phyloP scores from a whole-genome alignment of 2,113 vertebrate genomes.

The Mionectes macconnelli region DNA sequence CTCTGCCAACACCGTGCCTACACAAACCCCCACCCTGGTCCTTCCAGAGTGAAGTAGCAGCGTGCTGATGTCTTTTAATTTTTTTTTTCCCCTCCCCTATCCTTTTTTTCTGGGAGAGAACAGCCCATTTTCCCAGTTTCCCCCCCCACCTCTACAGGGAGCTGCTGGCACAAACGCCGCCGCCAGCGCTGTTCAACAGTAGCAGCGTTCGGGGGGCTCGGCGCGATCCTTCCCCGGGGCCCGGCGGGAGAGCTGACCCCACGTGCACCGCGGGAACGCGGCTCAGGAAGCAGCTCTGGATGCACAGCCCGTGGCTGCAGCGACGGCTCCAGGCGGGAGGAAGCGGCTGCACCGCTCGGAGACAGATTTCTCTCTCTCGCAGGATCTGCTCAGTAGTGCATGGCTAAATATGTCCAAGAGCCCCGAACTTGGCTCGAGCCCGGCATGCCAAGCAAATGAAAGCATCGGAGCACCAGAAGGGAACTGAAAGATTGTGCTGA shows the following conservation, averaged over 20 bases:
- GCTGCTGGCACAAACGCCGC: background rate
- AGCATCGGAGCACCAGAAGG: constrained; percentile 18
- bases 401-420: constrained; percentile 63
- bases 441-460: constrained; percentile 54
- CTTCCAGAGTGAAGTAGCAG: background rate
- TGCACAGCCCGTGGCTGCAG: background rate
- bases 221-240: background rate
- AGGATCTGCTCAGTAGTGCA: constrained; percentile 27
- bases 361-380: background rate
- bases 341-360: background rate
- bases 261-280: background rate
- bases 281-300: background rate
- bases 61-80: background rate
- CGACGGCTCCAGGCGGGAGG: background rate
- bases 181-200: background rate
- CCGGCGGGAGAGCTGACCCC: background rate
- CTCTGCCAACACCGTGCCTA: background rate
- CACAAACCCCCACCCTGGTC: rapidly evolving
- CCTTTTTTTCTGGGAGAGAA: background rate
- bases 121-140: background rate
- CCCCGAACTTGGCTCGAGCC: constrained; percentile 21
- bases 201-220: background rate
- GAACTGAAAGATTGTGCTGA: background rate
- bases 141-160: background rate
- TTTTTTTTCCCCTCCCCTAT: background rate